Base-by-base conservation (phyloP, 2,113 vertebrate genomes). In the Polyodon spathula region DNA sequence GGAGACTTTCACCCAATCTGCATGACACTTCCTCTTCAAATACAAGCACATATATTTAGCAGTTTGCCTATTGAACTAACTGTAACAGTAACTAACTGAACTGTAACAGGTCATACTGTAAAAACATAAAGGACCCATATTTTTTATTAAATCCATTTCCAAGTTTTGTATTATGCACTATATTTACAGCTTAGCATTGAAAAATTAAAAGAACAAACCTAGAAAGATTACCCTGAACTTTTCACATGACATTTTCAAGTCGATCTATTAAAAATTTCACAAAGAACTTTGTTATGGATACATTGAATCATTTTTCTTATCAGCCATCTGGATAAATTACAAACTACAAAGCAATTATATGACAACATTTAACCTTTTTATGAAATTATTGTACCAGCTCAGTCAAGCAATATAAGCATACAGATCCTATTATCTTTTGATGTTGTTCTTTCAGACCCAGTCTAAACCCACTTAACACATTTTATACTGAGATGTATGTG, bases 361-460 rank as follows among this genome's bases (percentile, higher is more conserved):
- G 58, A 61, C 58, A 41, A 52, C 43, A 41, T 53, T 61, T 61
- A 66, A 61, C 64, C 64, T 66, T 64, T 64, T 50, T 8, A 59
- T 52, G 14, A 56, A 27, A 56, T 40, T 39, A 37, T 43, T 46
- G 39, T 48, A 6, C 43, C 58, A 50, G 52, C 42, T 42, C 37
- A 38, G 53, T n/a, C 37, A 61, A 56, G 59, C 38, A 6, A n/a
- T 37, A 1, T 37, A 39, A 43, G 59, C 39, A 51, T 12, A n/a
- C 59, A 37, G 58, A 44, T 48, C 2, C 44, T 46, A 6, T 60
- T 56, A 61, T 66, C 54, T 12, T 46, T 10, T 11, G 16, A 61
- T 58, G 5, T 39, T n/a, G 59, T 15, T 59, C 64, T 57, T 41
- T 11, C 10, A 11, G 46, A 52, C 48, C 46, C 27, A 40, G 4